Conservation (phyloP, 35 echinoderm and acorn worm genomes). For the Amphiura filiformis region DNA sequence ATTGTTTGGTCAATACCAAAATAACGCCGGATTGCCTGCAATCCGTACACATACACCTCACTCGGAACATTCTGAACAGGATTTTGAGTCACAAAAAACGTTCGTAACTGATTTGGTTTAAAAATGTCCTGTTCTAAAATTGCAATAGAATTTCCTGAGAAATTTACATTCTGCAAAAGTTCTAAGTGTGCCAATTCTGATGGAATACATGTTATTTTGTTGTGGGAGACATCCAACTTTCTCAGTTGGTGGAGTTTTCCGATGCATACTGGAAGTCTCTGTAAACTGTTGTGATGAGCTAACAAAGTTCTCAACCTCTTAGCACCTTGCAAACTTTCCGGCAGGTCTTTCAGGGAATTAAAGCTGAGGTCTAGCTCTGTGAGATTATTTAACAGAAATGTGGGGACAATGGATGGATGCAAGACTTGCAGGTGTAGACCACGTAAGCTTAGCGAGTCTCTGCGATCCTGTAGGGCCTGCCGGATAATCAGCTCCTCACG, state of each 20-base stretch:
- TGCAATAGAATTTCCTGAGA: slow-evolving; percentile 69
- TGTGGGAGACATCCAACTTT: slow-evolving; percentile 77
- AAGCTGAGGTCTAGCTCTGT: slow-evolving; percentile 62
- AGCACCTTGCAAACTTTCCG: slow-evolving; percentile 42
- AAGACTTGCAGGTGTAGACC: slow-evolving; percentile 48
- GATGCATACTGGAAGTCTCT: slow-evolving; percentile 38
- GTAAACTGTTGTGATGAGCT: slow-evolving; percentile 49
- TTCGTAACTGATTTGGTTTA: slow-evolving; percentile 33
- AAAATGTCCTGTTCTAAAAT: slow-evolving; percentile 31
- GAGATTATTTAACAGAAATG: neutral
- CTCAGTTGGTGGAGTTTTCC: slow-evolving; percentile 26
- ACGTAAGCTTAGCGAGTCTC: slow-evolving; percentile 44
- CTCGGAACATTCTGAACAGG: slow-evolving; percentile 72
- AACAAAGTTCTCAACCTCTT: slow-evolving; percentile 27
- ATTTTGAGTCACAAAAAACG: slow-evolving; percentile 68
- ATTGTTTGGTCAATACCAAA: slow-evolving; percentile 43
- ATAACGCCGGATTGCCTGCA: slow-evolving; percentile 66
- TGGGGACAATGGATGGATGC: neutral
- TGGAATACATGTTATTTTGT: slow-evolving; percentile 54
- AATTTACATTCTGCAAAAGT: slow-evolving; percentile 75
- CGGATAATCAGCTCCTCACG: neutral
- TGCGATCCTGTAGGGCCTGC: neutral
- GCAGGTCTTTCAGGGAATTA: slow-evolving; percentile 59
- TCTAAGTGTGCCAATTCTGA: slow-evolving; percentile 45
- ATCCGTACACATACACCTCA: slow-evolving; percentile 81